Evolutionary conservation across 2,888 invertebrate genomes (phyloP).

Genomic region (Leptarthrus brevirostris): DNA sequence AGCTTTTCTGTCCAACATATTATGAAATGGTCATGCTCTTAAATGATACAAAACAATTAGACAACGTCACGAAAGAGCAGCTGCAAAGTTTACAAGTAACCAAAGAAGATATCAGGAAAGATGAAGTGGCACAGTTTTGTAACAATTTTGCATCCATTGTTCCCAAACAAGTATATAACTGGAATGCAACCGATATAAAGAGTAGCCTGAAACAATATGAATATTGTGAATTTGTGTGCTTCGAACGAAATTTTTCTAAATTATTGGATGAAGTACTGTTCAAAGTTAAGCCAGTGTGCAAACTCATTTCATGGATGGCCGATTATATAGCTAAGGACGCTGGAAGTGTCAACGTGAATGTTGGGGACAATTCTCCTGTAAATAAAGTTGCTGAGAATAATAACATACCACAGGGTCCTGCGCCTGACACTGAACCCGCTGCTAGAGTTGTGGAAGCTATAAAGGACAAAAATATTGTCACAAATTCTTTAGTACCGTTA

Average conservation of each 20-base stretch:
- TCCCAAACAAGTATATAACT: neutral
- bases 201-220: neutral
- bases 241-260: neutral
- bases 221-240: neutral
- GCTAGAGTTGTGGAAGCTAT: too few species aligned
- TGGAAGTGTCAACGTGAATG: too few species aligned
- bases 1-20: neutral
- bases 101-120: neutral
- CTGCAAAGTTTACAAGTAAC: neutral
- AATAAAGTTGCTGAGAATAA: neutral
- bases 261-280: neutral
- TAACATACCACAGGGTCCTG: neutral
- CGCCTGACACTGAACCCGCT: too few species aligned
- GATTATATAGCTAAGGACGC: neutral
- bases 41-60: neutral
- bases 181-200: neutral
- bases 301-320: neutral
- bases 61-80: neutral
- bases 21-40: neutral
- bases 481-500: too few species aligned
- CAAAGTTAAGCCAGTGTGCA: neutral
- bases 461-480: too few species aligned
- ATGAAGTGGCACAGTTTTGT: neutral
- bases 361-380: neutral
- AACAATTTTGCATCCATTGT: neutral